A percentile compares a stretch with the other conserved stretches of the same genome.
Evolutionary conservation across 2,797 vertebrate genomes (phyloP).

Genomic region (Gallinago solitaria): DNA sequence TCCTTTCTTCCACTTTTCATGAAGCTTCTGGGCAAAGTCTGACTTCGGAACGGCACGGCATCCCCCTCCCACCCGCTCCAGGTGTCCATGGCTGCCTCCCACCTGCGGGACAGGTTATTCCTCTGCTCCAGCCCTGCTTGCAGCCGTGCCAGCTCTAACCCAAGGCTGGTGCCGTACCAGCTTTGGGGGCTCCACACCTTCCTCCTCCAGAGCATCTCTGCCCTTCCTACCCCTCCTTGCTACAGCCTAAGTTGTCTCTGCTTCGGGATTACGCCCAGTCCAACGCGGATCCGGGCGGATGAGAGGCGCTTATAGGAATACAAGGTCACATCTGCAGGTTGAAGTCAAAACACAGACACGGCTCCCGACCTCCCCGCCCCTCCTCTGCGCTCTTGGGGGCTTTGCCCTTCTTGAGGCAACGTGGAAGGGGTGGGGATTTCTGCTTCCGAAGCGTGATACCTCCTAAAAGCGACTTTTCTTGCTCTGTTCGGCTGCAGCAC

Average conservation of each 20-base stretch:
- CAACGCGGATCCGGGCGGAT: background rate
- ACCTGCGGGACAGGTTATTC: background rate
- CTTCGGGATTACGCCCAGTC: background rate
- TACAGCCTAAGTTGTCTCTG: accelerated
- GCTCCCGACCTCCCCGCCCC: background rate
- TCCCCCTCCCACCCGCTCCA: background rate
- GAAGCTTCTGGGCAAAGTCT: background rate
- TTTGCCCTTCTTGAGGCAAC: background rate
- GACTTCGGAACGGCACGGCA: background rate
- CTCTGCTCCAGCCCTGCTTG: background rate
- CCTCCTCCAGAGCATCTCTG: background rate
- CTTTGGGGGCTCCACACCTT: background rate
- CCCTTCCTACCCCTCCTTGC: background rate
- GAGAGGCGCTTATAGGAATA: background rate
- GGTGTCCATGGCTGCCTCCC: background rate
- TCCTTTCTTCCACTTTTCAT: background rate
- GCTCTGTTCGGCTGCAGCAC: background rate
- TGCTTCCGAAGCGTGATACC: background rate
- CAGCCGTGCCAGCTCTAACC: background rate
- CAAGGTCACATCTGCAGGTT: background rate
- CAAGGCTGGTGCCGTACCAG: accelerated
- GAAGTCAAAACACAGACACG: background rate
- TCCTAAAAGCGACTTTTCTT: background rate
- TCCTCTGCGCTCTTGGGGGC: accelerated
- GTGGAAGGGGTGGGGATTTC: background rate